Conservation (phyloP, 1,140 invertebrate species). For the Cherax destructor region DNA sequence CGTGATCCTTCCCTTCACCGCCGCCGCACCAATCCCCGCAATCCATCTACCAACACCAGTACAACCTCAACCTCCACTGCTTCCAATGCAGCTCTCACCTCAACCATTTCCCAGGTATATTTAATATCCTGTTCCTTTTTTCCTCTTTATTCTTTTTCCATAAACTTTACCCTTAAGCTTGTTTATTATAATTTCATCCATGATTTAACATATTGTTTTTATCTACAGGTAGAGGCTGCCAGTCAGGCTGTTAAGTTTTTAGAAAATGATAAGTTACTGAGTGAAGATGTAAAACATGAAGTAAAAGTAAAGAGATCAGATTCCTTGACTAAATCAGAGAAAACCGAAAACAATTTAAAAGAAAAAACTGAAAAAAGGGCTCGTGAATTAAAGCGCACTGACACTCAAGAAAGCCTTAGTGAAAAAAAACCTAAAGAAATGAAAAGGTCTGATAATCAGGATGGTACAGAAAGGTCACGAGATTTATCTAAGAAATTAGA, state of each 20-base stretch:
- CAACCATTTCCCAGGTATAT: conserved; percentile 38
- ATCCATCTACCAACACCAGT: conserved; percentile 18
- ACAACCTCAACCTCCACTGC: conserved; percentile 24
- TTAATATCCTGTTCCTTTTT: background rate
- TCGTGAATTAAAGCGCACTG: conserved; percentile 76
- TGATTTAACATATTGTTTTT: background rate
- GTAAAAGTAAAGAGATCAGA: conserved; percentile 78
- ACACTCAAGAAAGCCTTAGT: conserved; percentile 58
- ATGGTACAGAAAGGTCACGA: conserved; percentile 31
- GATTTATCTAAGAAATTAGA: conserved; percentile 50
- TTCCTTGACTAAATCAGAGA: conserved; percentile 85
- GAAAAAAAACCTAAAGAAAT: conserved; percentile 70
- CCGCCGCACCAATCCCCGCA: conserved; percentile 62
- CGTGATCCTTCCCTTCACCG: conserved; percentile 70
- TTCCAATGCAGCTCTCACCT: conserved; percentile 3
- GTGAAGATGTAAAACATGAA: conserved; percentile 46
- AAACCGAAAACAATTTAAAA: conserved; percentile 85
- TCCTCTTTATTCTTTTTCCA: background rate
- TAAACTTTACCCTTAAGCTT: background rate
- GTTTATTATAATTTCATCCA: background rate
- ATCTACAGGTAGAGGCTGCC: conserved; percentile 46
- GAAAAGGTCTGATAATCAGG: conserved; percentile 50
- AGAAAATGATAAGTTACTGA: conserved; percentile 41
- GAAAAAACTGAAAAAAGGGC: conserved; percentile 80
- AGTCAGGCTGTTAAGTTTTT: conserved; percentile 31